Evolutionary conservation across 1,140 invertebrate genomes (phyloP).

Genomic region (Cataglyphis hispanica): DNA sequence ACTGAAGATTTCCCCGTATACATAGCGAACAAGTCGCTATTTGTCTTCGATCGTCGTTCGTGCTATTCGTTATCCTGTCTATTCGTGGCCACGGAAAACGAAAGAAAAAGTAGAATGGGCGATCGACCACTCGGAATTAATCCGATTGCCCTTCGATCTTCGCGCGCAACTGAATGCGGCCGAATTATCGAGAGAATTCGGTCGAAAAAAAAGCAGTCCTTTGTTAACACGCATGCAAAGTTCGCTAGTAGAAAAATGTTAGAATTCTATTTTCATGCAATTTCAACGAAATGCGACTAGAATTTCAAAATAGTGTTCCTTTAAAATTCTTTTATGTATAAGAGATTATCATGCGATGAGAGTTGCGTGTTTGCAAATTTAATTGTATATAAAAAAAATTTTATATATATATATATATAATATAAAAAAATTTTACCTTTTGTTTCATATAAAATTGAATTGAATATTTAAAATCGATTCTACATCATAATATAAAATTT

Average conservation of each 20-base stretch:
- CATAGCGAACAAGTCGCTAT: conserved; percentile 49
- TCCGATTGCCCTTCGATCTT: conserved; percentile 65
- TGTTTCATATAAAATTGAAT: background rate
- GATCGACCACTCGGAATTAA: conserved; percentile 64
- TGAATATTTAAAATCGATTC: background rate
- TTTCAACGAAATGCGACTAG: conserved; percentile 3
- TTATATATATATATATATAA: too few relatives aligned
- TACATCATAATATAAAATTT: background rate
- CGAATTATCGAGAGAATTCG: conserved; percentile 33
- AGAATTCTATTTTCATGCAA: conserved; percentile 15
- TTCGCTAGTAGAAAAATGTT: conserved; percentile 2
- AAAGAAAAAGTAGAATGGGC: conserved; percentile 42
- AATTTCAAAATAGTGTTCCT: conserved; percentile 23
- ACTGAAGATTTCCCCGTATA: conserved; percentile 33
- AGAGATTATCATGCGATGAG: background rate
- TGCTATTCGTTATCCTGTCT: conserved; percentile 55
- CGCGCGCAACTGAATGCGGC: conserved; percentile 52
- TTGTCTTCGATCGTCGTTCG: conserved; percentile 57
- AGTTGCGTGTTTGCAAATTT: background rate
- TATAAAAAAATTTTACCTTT: background rate
- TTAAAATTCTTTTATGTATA: conserved; percentile 38
- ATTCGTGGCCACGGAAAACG: conserved; percentile 17
- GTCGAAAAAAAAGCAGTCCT: background rate
- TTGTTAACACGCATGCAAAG: conserved; percentile 34
- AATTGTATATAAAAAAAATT: conserved; percentile 27